A percentile compares a stretch with the other conserved stretches of the same genome.
These are phyloP conservation scores for Cnemophilus loriae DNA, from an alignment of 2,113 vertebrate genomes.

Conservation along the genomic window DNA sequence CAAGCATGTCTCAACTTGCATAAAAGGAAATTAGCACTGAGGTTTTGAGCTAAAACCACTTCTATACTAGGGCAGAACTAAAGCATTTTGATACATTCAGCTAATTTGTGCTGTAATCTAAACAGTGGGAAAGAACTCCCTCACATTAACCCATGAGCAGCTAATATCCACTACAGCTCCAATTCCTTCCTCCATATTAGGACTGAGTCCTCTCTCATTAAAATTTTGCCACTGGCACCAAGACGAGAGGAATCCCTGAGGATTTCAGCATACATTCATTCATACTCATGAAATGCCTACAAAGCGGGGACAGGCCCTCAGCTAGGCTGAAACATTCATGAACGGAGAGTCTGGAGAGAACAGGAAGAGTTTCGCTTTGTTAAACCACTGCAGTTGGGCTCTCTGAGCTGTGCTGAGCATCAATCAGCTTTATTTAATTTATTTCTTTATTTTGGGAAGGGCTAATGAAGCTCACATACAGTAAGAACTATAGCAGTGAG, in stretches of 20 bases:
- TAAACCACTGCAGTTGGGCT: background rate
- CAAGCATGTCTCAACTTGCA: background rate
- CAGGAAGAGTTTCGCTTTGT: background rate
- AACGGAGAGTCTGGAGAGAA: background rate
- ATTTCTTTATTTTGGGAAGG: background rate
- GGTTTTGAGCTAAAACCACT: background rate
- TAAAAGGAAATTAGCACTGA: background rate
- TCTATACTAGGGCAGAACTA: background rate
- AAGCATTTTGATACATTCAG: background rate
- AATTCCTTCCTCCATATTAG: background rate
- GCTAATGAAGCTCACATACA: background rate
- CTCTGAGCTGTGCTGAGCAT: background rate
- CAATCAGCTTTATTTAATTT: background rate
- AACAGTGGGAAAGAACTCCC: background rate
- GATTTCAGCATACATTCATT: background rate
- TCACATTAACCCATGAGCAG: background rate
- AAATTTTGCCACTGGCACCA: background rate
- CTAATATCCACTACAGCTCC: background rate
- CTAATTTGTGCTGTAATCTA: background rate
- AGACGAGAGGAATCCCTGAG: background rate
- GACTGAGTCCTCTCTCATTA: background rate
- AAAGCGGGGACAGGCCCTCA: background rate
- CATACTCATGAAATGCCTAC: background rate
- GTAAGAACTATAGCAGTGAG: background rate
- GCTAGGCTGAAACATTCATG: background rate